Conservation (phyloP, 2,888 invertebrate genomes). For the Dynastes hyllus region DNA sequence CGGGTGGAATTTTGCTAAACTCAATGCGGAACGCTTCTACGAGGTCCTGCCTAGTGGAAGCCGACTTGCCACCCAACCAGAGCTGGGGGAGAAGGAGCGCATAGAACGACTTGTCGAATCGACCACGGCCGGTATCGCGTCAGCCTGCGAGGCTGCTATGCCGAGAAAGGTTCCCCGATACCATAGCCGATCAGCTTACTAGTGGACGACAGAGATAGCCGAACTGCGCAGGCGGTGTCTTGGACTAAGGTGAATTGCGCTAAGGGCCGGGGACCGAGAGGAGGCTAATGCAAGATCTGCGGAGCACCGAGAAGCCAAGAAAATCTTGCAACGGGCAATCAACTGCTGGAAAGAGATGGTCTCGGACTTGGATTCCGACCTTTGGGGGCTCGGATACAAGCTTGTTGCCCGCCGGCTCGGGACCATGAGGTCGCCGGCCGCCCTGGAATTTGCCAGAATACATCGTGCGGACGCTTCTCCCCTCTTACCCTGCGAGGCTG, state of each 20-base stretch:
- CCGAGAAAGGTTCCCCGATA: neutral
- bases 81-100: neutral
- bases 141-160: conserved; percentile 7
- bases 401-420: neutral
- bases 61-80: neutral
- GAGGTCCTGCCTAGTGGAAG: neutral
- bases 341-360: neutral
- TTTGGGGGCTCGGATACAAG: neutral
- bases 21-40: neutral
- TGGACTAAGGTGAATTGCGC: too few species aligned
- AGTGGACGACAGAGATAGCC: too few species aligned
- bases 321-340: too few species aligned
- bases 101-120: neutral
- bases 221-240: too few species aligned
- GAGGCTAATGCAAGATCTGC: too few species aligned
- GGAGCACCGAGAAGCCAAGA: too few species aligned
- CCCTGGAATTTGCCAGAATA: neutral
- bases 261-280: too few species aligned
- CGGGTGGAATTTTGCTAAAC: neutral
- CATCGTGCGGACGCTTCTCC: neutral
- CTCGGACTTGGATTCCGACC: neutral
- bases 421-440: neutral
- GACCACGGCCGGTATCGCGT: neutral
- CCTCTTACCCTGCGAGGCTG: neutral
- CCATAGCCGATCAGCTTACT: neutral